Evolutionary conservation across 2,888 invertebrate genomes (phyloP), one percentile per base, ranked within the genome.

Genomic region (Caenorhabditis wallacei): DNA sequence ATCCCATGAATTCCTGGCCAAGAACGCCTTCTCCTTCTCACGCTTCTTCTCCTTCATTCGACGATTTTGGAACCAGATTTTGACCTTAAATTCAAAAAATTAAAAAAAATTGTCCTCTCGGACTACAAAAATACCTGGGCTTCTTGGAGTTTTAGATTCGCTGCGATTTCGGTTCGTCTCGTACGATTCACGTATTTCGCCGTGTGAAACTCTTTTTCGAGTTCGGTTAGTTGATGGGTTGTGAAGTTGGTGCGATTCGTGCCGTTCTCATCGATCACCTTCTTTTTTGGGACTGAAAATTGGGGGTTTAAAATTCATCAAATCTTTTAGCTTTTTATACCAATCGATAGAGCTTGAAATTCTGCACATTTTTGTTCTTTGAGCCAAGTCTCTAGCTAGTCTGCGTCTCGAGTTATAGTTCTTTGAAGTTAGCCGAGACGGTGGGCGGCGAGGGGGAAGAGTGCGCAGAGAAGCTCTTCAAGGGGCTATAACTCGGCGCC

Each of bases 201-300:
- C 93, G 97, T 98, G 93, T 98, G 98, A 94, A 98, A 99, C 93
- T 99, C 98, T 92, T 99, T 99, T 93, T 99, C 99, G 87, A 99
- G 94, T 93, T 99, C 99, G 1, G 98, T 99, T 85, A 99, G 95
- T 93, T 99, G 99, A 93, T 98, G 98, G 93, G 98, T 99, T 88
- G 98, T 98, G 94, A 99, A 99, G 94, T 99, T 99, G 48, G 99
- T 99, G 71, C 99, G 94, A 78, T 92, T 92, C 37, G 88, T 83
- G 61, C 86, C 86, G 59, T 86, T 85, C 74, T 85, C 86, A 35
- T 87, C 88, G 54, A 87, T 75, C 54, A 88, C 82, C 61, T 87
- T 87, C 81, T 82, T 85, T 70, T 87, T 87, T 8, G 85, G 85
- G 8, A 43, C 87, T 87, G 84, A 26, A 56, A 57, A 57, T 37